phyloP scores from a whole-genome alignment of 2,888 invertebrate genomes.

The Cinara cedri region DNA sequence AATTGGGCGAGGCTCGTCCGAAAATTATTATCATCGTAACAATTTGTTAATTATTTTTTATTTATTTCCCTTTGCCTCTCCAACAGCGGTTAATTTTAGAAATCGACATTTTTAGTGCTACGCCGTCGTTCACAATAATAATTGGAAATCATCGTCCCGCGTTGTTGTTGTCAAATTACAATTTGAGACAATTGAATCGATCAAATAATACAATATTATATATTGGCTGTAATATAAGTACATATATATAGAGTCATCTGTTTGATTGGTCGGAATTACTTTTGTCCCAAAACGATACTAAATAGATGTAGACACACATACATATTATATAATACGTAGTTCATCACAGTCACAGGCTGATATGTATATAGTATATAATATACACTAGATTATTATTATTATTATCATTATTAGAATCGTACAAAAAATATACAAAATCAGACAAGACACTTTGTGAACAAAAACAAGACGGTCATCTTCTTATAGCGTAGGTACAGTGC shows the following conservation, averaged over 20 bases:
- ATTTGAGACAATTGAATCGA: constrained; percentile 44
- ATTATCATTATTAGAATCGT: too few species aligned
- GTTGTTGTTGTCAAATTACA: constrained; percentile 4
- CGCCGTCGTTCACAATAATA: not conserved
- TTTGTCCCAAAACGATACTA: constrained; percentile 28
- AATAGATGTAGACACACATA: not conserved
- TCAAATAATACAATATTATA: constrained; percentile 1
- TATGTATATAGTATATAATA: too few species aligned
- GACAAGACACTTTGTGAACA: too few species aligned
- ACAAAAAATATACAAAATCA: too few species aligned
- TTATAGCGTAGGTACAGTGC: too few species aligned
- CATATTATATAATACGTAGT: too few species aligned
- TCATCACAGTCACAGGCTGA: not conserved
- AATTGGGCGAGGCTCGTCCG: constrained; percentile 1
- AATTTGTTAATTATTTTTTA: not conserved
- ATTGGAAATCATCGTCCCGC: constrained; percentile 16
- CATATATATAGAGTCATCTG: not conserved
- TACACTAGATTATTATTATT: too few species aligned
- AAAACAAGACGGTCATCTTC: too few species aligned
- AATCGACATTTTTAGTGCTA: constrained; percentile 42
- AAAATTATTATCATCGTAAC: not conserved
- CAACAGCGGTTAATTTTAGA: not conserved
- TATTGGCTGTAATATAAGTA: not conserved
- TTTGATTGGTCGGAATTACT: constrained; percentile 47
- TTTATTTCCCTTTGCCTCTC: not conserved